These are phyloP conservation scores for Chelon auratus DNA, from an alignment of 2,797 vertebrate species.

Conservation along the genomic window DNA sequence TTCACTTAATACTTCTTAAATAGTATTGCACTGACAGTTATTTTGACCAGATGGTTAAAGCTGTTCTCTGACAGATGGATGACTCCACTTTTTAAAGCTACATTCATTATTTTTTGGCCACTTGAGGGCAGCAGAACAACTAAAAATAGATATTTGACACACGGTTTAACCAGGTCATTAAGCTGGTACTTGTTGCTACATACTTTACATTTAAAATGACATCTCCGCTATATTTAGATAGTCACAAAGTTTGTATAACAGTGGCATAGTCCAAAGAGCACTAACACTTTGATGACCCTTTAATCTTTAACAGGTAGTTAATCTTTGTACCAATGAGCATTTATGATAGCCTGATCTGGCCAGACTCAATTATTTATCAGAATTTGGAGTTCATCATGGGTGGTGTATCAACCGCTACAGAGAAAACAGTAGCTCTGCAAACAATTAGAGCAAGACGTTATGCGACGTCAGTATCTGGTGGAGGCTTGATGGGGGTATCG, in stretches of 20 bases:
- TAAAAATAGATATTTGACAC: not conserved
- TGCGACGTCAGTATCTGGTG: too few relatives aligned
- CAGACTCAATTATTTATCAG: too few relatives aligned
- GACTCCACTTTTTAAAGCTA: not conserved
- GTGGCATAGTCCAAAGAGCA: not conserved
- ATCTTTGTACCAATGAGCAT: not conserved
- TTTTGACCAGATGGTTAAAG: not conserved
- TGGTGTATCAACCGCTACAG: too few relatives aligned
- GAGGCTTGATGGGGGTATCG: too few relatives aligned
- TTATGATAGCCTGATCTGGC: not conserved
- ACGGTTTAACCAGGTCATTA: not conserved
- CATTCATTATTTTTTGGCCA: not conserved
- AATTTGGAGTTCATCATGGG: too few relatives aligned
- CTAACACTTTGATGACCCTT: not conserved
- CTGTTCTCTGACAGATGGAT: not conserved
- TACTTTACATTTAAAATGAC: not conserved
- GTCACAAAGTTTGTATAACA: too few relatives aligned
- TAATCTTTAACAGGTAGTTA: too few relatives aligned
- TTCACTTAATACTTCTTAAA: not conserved
- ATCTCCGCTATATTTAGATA: not conserved
- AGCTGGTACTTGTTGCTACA: not conserved
- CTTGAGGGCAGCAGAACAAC: not conserved
- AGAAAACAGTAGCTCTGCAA: too few relatives aligned
- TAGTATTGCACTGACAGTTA: not conserved
- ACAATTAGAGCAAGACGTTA: too few relatives aligned